Percentiles rank a stretch among this genome's conserved stretches.
Evolutionary conservation across 1,140 invertebrate species (phyloP).

Genomic region (Parasteatoda tepidariorum): DNA sequence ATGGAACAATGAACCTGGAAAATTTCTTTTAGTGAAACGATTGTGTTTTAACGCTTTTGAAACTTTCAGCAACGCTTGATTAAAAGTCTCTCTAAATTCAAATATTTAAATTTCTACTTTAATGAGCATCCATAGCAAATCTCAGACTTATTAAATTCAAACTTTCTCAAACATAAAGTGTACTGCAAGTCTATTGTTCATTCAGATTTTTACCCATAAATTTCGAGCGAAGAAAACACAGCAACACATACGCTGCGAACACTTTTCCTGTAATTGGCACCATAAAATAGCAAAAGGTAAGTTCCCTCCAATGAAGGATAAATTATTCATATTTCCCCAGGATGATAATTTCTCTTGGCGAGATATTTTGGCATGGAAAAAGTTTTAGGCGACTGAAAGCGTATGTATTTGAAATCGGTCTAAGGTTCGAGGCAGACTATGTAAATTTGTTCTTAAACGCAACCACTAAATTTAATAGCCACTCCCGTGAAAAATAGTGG

Average conservation of each 20-base stretch:
- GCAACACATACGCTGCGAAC: background rate
- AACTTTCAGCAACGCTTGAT: too few species aligned
- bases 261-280: background rate
- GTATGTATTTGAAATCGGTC: background rate
- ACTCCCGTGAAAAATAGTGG: slow-evolving; percentile 1
- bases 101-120: too few species aligned
- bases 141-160: background rate
- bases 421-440: background rate
- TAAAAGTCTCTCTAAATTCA: too few species aligned
- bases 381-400: background rate
- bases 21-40: too few species aligned
- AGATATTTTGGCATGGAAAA: background rate
- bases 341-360: background rate
- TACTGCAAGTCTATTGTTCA: background rate
- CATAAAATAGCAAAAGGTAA: background rate
- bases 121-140: too few species aligned
- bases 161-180: background rate
- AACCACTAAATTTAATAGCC: slow-evolving; percentile 31
- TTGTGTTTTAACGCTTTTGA: too few species aligned
- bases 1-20: too few species aligned
- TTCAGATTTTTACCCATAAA: background rate
- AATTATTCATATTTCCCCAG: background rate
- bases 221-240: too few species aligned
- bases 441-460: slow-evolving; percentile 39
- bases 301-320: background rate